Base-by-base conservation (phyloP, 1,140 invertebrate species). In the Nebria ingens region DNA sequence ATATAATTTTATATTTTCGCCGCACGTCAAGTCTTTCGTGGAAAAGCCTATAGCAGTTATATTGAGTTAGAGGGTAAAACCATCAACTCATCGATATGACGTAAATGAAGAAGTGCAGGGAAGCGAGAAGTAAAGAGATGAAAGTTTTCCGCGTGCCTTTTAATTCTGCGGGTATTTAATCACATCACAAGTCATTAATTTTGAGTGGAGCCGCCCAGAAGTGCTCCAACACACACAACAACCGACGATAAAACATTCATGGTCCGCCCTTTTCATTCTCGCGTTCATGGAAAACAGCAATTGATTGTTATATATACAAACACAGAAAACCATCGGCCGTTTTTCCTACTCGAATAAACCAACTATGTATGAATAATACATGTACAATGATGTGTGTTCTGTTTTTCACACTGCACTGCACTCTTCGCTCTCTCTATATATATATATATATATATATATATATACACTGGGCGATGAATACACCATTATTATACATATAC, bases 131-230 rank as follows among this genome's bases (percentile, higher is more conserved):
- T n/a, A n/a, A 34, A 34, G 25, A 34, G 25, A 9, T n/a, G 6
- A 34, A n/a, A 9, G 25, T 34, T 34, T 34, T 34, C 6, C 40
- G 40, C 4, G 9, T 45, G 40, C 40, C 40, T 45, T 45, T 45
- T 45, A 45, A 45, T 45, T 45, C 40, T 9, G 40, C 40, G 40
- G 40, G 6, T 17, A 45, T 45, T 45, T 45, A 45, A 45, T 45
- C 40, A 45, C 40, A 45, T 45, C 40, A 45, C 40, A 45, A 45
- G 40, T 45, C 40, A 45, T 45, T 45, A 45, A 45, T 45, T 45
- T 45, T 45, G 40, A 45, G 40, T 45, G 40, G 40, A 12, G 40
- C 40, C 40, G 40, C 40, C 40, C 40, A 45, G 17, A 45, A 45
- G 40, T 45, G 40, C 40, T 6, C 40, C 6, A 45, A 45, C 40